Conservation (phyloP, 2,797 vertebrate species). For the Delichon dasypus region DNA sequence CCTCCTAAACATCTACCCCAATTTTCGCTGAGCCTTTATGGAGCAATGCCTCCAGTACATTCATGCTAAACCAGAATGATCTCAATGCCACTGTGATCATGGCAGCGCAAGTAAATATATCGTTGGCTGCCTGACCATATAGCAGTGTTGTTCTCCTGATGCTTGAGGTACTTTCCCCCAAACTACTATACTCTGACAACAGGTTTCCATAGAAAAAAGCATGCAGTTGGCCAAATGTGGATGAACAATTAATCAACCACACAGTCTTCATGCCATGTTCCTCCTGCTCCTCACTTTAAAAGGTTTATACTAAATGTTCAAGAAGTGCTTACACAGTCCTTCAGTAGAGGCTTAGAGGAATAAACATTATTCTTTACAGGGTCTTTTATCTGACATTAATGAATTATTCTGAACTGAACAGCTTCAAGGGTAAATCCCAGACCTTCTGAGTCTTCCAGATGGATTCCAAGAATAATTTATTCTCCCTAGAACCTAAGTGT, state of each 20-base stretch:
- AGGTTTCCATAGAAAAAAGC: not conserved
- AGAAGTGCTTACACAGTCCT: not conserved
- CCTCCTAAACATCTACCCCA: not conserved
- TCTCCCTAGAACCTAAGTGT: not conserved
- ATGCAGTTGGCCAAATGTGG: not conserved
- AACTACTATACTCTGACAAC: not conserved
- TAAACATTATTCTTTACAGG: conserved; percentile 19
- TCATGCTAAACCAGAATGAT: not conserved
- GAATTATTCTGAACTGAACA: conserved; percentile 10
- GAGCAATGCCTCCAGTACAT: not conserved
- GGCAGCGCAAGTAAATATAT: fast-evolving
- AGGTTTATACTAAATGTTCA: not conserved
- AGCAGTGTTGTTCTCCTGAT: not conserved
- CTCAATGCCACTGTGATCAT: fast-evolving
- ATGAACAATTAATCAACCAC: not conserved
- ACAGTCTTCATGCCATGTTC: not conserved
- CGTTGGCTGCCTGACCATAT: not conserved
- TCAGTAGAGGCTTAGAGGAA: not conserved
- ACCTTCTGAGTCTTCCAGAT: not conserved
- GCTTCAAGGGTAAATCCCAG: not conserved
- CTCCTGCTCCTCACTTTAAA: not conserved
- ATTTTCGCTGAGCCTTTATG: not conserved
- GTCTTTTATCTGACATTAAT: conserved; percentile 18
- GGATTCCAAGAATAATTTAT: not conserved
- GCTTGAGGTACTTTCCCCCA: not conserved